Evolutionary conservation across 2,797 vertebrate genomes (phyloP).

Genomic region (Sebastes hubbsi): DNA sequence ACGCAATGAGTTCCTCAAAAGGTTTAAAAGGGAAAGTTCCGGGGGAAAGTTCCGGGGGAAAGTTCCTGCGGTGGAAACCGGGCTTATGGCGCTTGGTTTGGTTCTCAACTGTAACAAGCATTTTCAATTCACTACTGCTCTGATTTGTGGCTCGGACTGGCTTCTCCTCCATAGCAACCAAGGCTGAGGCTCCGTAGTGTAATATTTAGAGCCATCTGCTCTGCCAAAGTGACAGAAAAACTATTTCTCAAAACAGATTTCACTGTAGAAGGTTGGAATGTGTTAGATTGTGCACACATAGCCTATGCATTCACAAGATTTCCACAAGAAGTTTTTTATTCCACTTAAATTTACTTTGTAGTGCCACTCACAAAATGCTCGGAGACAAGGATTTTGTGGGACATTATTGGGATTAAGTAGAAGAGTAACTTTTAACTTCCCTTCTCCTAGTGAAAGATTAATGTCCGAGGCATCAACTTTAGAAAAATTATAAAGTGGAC

Average conservation of each 20-base stretch:
- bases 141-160: too few relatives aligned
- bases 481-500: slow-evolving; percentile 26
- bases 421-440: slow-evolving; percentile 24
- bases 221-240: not conserved
- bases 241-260: too few relatives aligned
- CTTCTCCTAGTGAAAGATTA: slow-evolving; percentile 26
- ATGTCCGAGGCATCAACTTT: slow-evolving; percentile 24
- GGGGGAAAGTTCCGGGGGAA: too few relatives aligned
- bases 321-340: not conserved
- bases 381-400: slow-evolving; percentile 18
- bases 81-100: too few relatives aligned
- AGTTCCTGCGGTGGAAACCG: too few relatives aligned
- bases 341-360: not conserved
- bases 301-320: not conserved
- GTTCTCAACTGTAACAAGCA: too few relatives aligned
- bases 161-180: not conserved
- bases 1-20: too few relatives aligned
- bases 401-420: slow-evolving; percentile 29
- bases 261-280: too few relatives aligned
- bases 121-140: too few relatives aligned
- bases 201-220: not conserved
- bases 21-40: too few relatives aligned
- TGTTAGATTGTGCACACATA: too few relatives aligned
- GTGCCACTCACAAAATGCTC: not conserved
- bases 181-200: not conserved